Evolutionary conservation across 2,797 vertebrate species (phyloP).

Genomic region (Zenarchopterus dispar): DNA sequence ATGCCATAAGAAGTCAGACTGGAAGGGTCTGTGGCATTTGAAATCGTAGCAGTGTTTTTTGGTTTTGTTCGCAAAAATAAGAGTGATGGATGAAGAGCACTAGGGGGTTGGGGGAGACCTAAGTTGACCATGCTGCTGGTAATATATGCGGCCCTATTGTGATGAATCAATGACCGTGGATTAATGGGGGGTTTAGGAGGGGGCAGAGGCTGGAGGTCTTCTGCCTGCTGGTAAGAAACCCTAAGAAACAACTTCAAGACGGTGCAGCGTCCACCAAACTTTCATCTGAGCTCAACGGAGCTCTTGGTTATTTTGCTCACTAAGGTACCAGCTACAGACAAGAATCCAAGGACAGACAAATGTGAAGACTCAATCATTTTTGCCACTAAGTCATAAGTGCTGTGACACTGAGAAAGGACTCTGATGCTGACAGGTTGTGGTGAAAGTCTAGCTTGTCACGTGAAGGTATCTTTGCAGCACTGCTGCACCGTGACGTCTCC

Average conservation of each 20-base stretch:
- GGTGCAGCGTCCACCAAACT: conserved; percentile 16
- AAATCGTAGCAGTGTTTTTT: conserved; percentile 34
- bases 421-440: conserved; percentile 24
- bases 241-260: conserved; percentile 33
- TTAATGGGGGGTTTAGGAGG: conserved; percentile 70
- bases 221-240: conserved; percentile 37
- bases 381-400: conserved; percentile 9
- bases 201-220: conserved; percentile 50
- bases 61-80: conserved; percentile 51
- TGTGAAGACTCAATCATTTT: conserved; percentile 26
- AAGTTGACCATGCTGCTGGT: conserved; percentile 58
- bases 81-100: conserved; percentile 53
- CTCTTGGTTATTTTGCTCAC: conserved; percentile 21
- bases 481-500: not conserved
- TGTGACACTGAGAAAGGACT: conserved; percentile 1
- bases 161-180: conserved; percentile 77
- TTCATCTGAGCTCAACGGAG: conserved; percentile 19
- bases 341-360: conserved; percentile 40
- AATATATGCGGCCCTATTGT: conserved; percentile 85
- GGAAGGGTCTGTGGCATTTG: conserved; percentile 28
- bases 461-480: not conserved
- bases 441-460: not conserved
- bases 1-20: conserved; percentile 22
- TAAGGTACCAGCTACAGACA: conserved; percentile 8
- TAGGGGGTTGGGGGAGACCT: conserved; percentile 51